Conservation (phyloP, 1,140 invertebrate species). For the Bombus sylvicola region DNA sequence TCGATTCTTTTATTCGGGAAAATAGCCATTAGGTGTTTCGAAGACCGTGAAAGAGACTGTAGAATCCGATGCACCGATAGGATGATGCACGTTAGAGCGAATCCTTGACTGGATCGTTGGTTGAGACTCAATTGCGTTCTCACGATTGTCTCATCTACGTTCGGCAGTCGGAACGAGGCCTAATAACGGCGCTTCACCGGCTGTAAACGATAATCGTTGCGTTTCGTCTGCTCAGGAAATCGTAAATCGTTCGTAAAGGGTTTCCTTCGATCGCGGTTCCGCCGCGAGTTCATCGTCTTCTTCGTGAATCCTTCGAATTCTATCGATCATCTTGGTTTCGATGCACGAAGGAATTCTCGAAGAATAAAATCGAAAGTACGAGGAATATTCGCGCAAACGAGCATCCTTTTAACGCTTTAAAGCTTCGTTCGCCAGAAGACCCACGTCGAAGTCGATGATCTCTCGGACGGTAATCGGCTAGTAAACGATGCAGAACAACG, state of each 20-base stretch:
- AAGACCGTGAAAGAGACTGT: not conserved
- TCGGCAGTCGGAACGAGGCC: slow-evolving; percentile 35
- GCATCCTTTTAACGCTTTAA: slow-evolving; percentile 4
- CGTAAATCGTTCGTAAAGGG: slow-evolving; percentile 2
- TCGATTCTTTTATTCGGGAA: not conserved
- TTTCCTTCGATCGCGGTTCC: too few relatives aligned
- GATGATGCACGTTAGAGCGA: not conserved
- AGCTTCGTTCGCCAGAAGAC: slow-evolving; percentile 25
- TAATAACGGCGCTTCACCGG: slow-evolving; percentile 54
- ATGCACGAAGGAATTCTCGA: not conserved
- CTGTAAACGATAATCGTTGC: slow-evolving; percentile 22
- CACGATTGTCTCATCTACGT: slow-evolving; percentile 37
- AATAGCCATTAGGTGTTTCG: not conserved
- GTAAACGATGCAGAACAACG: slow-evolving; percentile 55
- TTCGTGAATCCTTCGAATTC: too few relatives aligned
- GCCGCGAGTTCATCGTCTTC: too few relatives aligned
- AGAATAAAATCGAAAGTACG: not conserved
- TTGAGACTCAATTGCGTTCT: slow-evolving; percentile 13
- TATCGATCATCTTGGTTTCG: not conserved
- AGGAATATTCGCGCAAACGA: not conserved
- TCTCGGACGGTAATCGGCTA: slow-evolving; percentile 52
- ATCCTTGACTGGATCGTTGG: not conserved
- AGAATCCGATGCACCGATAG: not conserved
- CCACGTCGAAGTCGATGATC: slow-evolving; percentile 40
- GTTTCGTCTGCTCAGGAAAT: slow-evolving; percentile 33